Base-by-base conservation (phyloP, 2,113 vertebrate species). In the Pyxicephalus adspersus region DNA sequence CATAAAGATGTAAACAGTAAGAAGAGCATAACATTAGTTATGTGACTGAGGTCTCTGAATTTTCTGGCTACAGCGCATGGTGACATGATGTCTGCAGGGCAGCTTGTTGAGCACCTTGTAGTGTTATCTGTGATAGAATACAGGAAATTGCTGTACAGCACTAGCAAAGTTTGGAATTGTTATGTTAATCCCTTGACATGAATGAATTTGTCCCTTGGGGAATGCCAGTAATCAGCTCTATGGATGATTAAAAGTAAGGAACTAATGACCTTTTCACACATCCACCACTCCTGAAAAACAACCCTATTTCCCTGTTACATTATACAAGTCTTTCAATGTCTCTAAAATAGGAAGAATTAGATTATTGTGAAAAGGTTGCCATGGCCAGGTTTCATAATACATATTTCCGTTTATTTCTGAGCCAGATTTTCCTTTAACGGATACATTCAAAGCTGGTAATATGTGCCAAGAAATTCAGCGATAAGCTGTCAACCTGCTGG, bases 111-210 rank as follows among this genome's bases (percentile, higher is more conserved):
- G 81, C 75, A 87, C 76, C 86, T 90, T 90, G 84, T 67, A 86
- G 89, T 85, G 88, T 87, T 89, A 87, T 88, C 84, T 85, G 90
- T 87, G 74, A 89, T 88, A 83, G 86, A 85, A 81, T 84, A 89
- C 91, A 93, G 92, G 91, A 94, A 93, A 89, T 88, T 80, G 71
- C 87, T 89, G 85, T 90, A 90, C 88, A 88, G 82, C 79, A 89
- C 86, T 92, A 91, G 91, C 92, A 90, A 85, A 86, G 84, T 89
- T 92, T 85, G 85, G 89, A 89, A 90, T 86, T 84, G 85, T 85
- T 85, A 89, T 91, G 16, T 90, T 90, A 86, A 92, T 91, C 91
- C 86, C 86, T 85, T 94, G 90, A 90, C 91, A 87, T 89, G 89
- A 90, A 91, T 54, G 84, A 87, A 91, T 0, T 66, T 81, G 74